phyloP scores from a whole-genome alignment of 2,888 invertebrate genomes.

The Auanema sp. region DNA sequence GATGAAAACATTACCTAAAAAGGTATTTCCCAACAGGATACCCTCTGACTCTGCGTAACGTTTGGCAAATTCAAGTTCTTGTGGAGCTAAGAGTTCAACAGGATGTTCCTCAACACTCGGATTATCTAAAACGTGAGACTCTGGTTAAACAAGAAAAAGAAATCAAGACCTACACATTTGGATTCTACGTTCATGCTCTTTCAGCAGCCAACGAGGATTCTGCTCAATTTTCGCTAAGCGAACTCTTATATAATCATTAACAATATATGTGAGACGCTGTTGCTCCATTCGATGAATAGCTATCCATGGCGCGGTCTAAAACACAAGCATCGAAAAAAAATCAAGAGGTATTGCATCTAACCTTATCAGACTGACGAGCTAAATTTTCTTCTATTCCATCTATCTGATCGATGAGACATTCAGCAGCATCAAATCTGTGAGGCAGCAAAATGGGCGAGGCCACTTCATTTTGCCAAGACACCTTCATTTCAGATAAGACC shows the following conservation, averaged over 20 bases:
- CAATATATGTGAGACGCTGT: slow-evolving; percentile 45
- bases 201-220: slow-evolving; percentile 36
- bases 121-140: slow-evolving; percentile 2
- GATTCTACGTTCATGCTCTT: slow-evolving; percentile 32
- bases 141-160: too few species aligned
- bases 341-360: background rate
- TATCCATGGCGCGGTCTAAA: slow-evolving; percentile 28
- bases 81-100: slow-evolving; percentile 28
- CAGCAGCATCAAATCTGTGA: slow-evolving; percentile 41
- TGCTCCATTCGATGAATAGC: slow-evolving; percentile 50
- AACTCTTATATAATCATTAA: slow-evolving; percentile 49
- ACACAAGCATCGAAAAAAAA: background rate
- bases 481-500: slow-evolving; percentile 38
- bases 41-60: slow-evolving; percentile 31
- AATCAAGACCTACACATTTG: slow-evolving; percentile 10
- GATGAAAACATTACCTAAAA: slow-evolving; percentile 21
- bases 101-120: background rate
- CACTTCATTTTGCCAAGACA: slow-evolving; percentile 45
- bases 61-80: slow-evolving; percentile 39
- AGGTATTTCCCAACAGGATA: slow-evolving; percentile 26
- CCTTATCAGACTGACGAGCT: slow-evolving; percentile 26
- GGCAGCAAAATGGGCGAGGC: slow-evolving; percentile 47
- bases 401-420: slow-evolving; percentile 48
- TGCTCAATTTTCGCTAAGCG: slow-evolving; percentile 48
- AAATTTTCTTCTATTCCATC: slow-evolving; percentile 39